A percentile compares a stretch with the other conserved stretches of the same genome.
Conservation (phyloP, 2,797 vertebrate genomes). For the Micropoecilia bifurca region DNA sequence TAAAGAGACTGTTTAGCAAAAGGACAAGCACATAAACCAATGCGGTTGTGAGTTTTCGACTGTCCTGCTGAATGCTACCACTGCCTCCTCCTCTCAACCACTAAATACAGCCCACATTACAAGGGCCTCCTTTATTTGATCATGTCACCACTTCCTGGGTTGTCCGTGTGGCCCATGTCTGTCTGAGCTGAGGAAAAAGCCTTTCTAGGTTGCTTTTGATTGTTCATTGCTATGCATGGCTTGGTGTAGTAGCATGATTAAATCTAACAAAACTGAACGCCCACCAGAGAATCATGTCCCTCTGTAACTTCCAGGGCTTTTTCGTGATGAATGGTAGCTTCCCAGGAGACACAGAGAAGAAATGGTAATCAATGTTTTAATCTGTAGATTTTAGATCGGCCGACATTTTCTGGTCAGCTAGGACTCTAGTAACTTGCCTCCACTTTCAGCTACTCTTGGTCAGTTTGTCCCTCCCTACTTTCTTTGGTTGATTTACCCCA, state of each 20-base stretch:
- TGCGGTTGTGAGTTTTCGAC: neutral
- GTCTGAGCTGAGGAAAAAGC: neutral
- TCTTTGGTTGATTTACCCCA: neutral
- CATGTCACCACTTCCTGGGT: neutral
- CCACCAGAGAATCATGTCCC: neutral
- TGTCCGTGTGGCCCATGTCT: neutral
- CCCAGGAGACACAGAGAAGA: neutral
- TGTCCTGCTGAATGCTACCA: neutral
- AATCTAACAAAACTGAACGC: neutral
- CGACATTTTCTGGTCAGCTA: neutral
- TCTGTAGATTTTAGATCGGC: neutral
- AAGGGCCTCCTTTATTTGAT: neutral
- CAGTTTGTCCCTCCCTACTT: neutral
- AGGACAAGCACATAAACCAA: neutral
- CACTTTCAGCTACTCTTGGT: neutral
- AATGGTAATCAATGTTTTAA: neutral
- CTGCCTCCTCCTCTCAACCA: neutral
- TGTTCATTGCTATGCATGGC: neutral
- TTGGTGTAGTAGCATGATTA: neutral
- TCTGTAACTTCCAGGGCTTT: neutral
- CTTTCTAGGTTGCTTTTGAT: neutral
- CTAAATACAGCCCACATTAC: slow-evolving; percentile 2
- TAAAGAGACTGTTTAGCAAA: neutral
- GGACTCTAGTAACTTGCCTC: neutral
- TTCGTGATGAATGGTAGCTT: neutral